Base-by-base conservation (phyloP, 2,888 invertebrate species). In the Spisula solida region DNA sequence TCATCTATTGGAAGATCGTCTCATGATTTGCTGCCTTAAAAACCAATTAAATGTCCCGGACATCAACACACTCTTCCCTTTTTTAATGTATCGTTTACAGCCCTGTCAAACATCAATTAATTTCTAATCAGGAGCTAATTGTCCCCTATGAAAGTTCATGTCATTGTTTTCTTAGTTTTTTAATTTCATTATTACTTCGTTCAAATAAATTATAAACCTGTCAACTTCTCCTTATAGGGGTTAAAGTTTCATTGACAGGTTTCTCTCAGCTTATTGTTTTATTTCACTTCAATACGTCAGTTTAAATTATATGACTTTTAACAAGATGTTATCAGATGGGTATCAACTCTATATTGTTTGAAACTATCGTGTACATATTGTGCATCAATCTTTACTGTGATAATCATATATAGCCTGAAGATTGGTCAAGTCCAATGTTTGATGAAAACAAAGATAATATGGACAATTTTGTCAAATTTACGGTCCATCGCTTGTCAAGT, bases 391-490 rank as follows among this genome's bases (percentile, higher is more conserved):
- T 66, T n/a, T 6, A 25, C 12, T 12, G 6, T 60, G n/a, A 25
- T 10, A 66, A 10, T 25, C 8, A 66, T 5, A 10, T n/a, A n/a
- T 66, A n/a, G 60, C 60, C 60, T 66, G 60, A 66, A 66, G 25
- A 8, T 5, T 10, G 41, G 2, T 8, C 41, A 41, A 41, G 41
- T 41, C 41, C 8, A 2, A 41, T 8, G 41, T 0, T 1, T 2
- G 60, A 66, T 66, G 60, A 66, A 25, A 25, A 66, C 10, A 66
- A 25, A 66, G 60, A 66, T 66, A 66, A 66, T 25, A 10, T 25
- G n/a, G 25, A 4, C n/a, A 66, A 25, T 25, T n/a, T n/a, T 66
- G 60, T 66, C 60, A 66, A 66, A 66, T 66, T 66, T 66, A 66
- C 60, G 25, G 60, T 66, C 60, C 60, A 12, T 66, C 60, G 1